Percentiles rank a stretch among this genome's conserved stretches.
Conservation (phyloP, 2,797 vertebrate species). For the Acomys russatus region DNA sequence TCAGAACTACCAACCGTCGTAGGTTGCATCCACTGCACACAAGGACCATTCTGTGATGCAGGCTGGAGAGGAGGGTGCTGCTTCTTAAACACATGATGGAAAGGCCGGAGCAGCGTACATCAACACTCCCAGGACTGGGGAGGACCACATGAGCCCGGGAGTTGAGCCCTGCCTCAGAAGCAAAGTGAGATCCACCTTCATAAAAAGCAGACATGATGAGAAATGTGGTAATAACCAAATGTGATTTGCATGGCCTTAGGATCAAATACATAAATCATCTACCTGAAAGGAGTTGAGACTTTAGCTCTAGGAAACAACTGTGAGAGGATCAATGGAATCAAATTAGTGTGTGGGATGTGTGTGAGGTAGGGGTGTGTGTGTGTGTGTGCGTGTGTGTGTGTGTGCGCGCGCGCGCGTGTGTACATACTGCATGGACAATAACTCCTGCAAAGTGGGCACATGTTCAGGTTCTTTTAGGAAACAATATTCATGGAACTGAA, state of each 20-base stretch:
- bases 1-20: background rate
- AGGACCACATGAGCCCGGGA: background rate
- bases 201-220: background rate
- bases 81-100: background rate
- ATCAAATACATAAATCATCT: background rate
- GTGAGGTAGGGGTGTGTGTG: rapidly evolving
- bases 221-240: background rate
- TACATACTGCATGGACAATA: background rate
- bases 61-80: background rate
- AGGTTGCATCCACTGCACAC: background rate
- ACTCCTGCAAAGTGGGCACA: background rate
- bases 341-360: background rate
- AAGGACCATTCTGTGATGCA: background rate
- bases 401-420: background rate
- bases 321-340: background rate
- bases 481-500: background rate
- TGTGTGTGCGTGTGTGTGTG: background rate
- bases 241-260: background rate
- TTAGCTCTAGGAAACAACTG: background rate
- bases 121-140: background rate
- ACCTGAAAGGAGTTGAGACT: background rate
- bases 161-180: background rate
- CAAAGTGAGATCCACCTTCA: background rate
- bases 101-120: background rate
- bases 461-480: background rate